Evolutionary conservation across 1,140 invertebrate species (phyloP).

Genomic region (Lepidotrigona ventralis): DNA sequence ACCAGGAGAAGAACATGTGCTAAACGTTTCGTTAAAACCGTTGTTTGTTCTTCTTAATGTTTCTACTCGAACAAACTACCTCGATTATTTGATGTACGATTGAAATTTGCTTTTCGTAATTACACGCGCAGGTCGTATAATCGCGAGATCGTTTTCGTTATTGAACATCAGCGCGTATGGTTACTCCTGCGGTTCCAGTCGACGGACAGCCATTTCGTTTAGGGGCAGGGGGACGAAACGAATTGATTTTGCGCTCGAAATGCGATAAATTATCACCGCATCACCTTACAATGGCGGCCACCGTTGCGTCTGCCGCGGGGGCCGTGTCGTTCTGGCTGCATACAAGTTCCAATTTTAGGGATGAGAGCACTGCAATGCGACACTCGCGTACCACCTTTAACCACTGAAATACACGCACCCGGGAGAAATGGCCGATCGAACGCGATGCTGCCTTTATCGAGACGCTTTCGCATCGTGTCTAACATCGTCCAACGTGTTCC

Average conservation of each 20-base stretch:
- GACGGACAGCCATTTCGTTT: neutral
- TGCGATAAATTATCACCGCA: constrained; percentile 9
- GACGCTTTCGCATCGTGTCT: neutral
- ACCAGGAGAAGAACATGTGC: neutral
- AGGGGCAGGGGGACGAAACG: neutral
- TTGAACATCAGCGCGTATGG: too few relatives aligned
- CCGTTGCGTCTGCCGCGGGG: neutral
- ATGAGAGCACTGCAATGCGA: constrained; percentile 62
- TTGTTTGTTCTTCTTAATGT: neutral
- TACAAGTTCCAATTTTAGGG: constrained; percentile 59
- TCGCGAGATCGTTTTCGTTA: neutral
- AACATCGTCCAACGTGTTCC: neutral
- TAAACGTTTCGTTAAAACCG: neutral
- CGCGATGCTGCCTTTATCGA: constrained; percentile 1
- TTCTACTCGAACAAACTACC: neutral
- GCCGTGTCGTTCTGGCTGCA: neutral
- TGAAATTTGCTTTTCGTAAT: neutral
- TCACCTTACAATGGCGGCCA: neutral
- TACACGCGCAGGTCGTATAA: neutral
- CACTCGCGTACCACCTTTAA: constrained; percentile 41
- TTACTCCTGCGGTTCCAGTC: neutral
- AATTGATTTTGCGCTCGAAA: constrained; percentile 18
- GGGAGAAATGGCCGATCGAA: constrained; percentile 4
- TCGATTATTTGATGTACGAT: too few relatives aligned
- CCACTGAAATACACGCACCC: constrained; percentile 22